Conservation (phyloP, 2,888 invertebrate genomes). For the Athetis lepigone region DNA sequence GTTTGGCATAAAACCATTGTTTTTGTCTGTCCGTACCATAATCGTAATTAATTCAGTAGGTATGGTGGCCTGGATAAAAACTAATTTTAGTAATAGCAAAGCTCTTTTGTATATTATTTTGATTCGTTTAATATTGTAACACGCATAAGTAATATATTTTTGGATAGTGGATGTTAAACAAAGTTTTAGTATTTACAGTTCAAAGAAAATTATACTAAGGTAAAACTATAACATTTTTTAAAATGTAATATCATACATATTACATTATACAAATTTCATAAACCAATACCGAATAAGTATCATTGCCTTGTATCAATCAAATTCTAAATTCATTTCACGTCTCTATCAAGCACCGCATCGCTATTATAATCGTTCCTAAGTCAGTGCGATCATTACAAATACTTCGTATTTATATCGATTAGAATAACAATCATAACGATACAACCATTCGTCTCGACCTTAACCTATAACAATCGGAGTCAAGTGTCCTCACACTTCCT, state of each 20-base stretch:
- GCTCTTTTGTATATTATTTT: conserved; percentile 22
- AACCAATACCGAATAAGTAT: conserved; percentile 1
- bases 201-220: too few species aligned
- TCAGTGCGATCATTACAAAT: conserved; percentile 55
- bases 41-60: conserved; percentile 18
- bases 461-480: conserved; percentile 73
- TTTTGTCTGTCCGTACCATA: conserved; percentile 9
- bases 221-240: too few species aligned
- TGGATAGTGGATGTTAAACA: too few species aligned
- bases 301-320: conserved; percentile 18
- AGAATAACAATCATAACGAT: conserved; percentile 55
- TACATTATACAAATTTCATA: too few species aligned
- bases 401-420: conserved; percentile 52
- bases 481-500: conserved; percentile 72
- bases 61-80: not conserved
- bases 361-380: conserved; percentile 42
- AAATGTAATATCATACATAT: too few species aligned
- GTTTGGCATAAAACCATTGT: conserved; percentile 31
- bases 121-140: conserved; percentile 4
- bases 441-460: conserved; percentile 67
- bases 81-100: conserved; percentile 22
- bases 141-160: not conserved
- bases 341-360: conserved; percentile 29
- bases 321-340: conserved; percentile 39
- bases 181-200: too few species aligned